Percentiles rank a stretch among this genome's conserved stretches.
Conservation (phyloP, 1,140 invertebrate species). For the Phortica variegata region DNA sequence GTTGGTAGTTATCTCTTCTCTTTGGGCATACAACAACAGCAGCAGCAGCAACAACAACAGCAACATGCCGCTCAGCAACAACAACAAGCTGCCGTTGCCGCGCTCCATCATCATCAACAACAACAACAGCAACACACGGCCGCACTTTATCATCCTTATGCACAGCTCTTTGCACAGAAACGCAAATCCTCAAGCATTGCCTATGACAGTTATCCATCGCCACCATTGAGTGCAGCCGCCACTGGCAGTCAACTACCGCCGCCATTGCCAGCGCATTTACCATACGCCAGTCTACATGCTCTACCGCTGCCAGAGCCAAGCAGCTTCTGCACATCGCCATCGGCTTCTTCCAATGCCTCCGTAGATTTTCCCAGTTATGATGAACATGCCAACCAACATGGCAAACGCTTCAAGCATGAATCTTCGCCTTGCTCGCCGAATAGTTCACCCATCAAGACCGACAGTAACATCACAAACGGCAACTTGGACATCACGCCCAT, state of each 20-base stretch:
- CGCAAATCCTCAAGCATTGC: slow-evolving; percentile 32
- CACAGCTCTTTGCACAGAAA: slow-evolving; percentile 36
- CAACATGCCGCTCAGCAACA: slow-evolving; percentile 20
- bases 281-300: slow-evolving; percentile 14
- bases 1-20: slow-evolving; percentile 65
- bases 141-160: slow-evolving; percentile 45
- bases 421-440: slow-evolving; percentile 44
- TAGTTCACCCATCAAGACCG: slow-evolving; percentile 36
- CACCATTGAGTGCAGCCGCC: slow-evolving; percentile 44
- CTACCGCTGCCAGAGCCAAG: slow-evolving; percentile 31
- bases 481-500: slow-evolving; percentile 61
- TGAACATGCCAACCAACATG: slow-evolving; percentile 31
- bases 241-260: slow-evolving; percentile 18
- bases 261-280: slow-evolving; percentile 15
- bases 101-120: slow-evolving; percentile 55
- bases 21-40: slow-evolving; percentile 63
- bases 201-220: slow-evolving; percentile 54
- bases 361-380: slow-evolving; percentile 33
- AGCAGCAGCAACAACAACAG: slow-evolving; percentile 56
- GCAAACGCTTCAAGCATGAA: slow-evolving; percentile 42
- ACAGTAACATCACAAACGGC: slow-evolving; percentile 59
- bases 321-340: slow-evolving; percentile 46
- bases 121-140: slow-evolving; percentile 25
- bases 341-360: slow-evolving; percentile 41
- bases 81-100: slow-evolving; percentile 20